Percentiles rank a stretch among this genome's conserved stretches.
phyloP scores from a whole-genome alignment of 2,888 invertebrate genomes.

The Tenthredo distinguenda region DNA sequence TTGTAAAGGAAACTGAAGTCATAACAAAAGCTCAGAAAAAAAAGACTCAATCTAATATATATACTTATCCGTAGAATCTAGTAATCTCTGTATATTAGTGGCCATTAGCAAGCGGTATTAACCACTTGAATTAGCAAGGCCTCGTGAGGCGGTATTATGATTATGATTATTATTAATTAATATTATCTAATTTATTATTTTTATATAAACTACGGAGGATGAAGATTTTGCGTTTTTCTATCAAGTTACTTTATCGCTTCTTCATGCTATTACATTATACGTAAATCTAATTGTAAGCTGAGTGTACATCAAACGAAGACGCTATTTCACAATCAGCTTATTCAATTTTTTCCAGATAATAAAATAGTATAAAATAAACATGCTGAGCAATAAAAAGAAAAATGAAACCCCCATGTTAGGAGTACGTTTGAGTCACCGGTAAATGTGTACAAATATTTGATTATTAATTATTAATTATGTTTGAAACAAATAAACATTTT shows the following conservation, averaged over 20 bases:
- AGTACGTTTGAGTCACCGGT: constrained; percentile 32
- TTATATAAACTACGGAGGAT: constrained; percentile 22
- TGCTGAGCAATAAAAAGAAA: not conserved
- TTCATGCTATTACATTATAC: constrained; percentile 11
- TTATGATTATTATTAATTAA: constrained; percentile 60
- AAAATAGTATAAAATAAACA: not conserved
- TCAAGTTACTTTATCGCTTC: not conserved
- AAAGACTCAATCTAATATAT: constrained; percentile 28
- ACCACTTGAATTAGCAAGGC: constrained; percentile 66
- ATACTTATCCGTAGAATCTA: constrained; percentile 65
- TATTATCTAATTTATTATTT: constrained; percentile 51
- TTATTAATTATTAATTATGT: not conserved
- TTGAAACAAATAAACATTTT: not conserved
- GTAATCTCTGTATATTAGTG: constrained; percentile 71
- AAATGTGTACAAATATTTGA: not conserved
- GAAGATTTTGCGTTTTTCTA: not conserved
- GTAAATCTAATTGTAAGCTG: constrained; percentile 31
- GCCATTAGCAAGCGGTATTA: constrained; percentile 45
- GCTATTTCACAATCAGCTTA: constrained; percentile 7
- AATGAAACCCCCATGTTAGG: not conserved
- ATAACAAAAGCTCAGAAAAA: constrained; percentile 14
- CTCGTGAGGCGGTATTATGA: constrained; percentile 75
- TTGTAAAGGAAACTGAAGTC: constrained; percentile 41
- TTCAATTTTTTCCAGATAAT: not conserved
- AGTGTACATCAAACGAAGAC: constrained; percentile 29